Evolutionary conservation across 1,140 invertebrate genomes (phyloP), one percentile per base, ranked within the genome.

Genomic region (Dryas iulia): DNA sequence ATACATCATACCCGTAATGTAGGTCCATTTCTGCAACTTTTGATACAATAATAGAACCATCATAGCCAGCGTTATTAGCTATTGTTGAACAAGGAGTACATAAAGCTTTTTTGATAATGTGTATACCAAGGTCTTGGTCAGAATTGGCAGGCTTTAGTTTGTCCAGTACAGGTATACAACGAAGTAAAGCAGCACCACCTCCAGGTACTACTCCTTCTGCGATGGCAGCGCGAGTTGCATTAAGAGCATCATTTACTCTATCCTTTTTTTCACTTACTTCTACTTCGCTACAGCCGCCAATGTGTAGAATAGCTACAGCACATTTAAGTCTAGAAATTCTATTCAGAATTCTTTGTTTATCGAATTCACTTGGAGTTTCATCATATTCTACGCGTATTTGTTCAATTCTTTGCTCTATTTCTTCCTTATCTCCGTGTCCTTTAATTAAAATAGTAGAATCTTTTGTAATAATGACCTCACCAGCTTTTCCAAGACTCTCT

Each of bases 211-310:
- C 99, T 71, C 99, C 99, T 93, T 99, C 99, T 90, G 99, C 98
- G 69, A 99, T 97, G 60, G 99, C 99, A 68, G 99, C 99, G 26
- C 98, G 94, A 0, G 99, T 99, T 0, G 99, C 99, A 92, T 98
- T 98, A 11, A 99, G 92, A 0, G 99, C 99, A 94, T 99, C 99
- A 86, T 97, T 98, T 1, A 99, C 98, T 73, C 99, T 94, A 83
- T 99, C 99, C 91, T 99, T 99, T 93, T 99, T 99, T 91, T 99
- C 99, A 86, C 98, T 99, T 0, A 99, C 98, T 93, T 99, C 99
- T 33, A 99, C 97, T 91, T 99, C 98, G 88, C 97, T 99, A 56
- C 96, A 97, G 24, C 99, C 99, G 65, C 99, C 99, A 73, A 99
- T 97, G 93, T 98, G 97, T 0, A 99, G 92, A 12, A 99, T 96